Evolutionary conservation across 2,113 vertebrate species (phyloP), one percentile per base, ranked within the genome.

Genomic region (Tychaedon coryphoeus): DNA sequence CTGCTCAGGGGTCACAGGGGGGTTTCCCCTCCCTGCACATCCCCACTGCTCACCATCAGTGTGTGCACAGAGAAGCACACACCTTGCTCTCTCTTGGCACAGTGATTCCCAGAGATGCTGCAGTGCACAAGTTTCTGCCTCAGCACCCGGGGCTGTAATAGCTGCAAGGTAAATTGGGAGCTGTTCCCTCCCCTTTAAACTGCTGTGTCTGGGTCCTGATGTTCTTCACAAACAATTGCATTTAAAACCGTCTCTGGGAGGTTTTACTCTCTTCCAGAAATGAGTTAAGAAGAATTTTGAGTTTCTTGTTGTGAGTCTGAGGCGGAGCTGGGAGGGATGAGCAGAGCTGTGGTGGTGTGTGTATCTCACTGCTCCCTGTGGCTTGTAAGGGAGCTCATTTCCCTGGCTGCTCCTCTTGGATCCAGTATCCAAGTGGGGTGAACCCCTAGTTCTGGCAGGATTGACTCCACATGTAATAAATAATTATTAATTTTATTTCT

Each of bases 221-320:
- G 85, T 71, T 91, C 74, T 76, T 76, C 81, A 92, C 78, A 93
- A 95, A 92, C 84, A 95, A 93, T 89, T 75, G 40, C 57, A 88
- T 83, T 88, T 73, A 70, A 76, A 92, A 23, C 62, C 36, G 40
- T 83, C 62, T 62, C 71, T 40, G 38, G 54, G 67, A 94, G 47
- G 15, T 77, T 83, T 83, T 2, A 1, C 34, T 92, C 47, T 90
- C 34, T 76, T 53, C 47, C 47, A 79, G 66, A 79, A 93, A 72
- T 56, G 74, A 62, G 50, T 85, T 92, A 17, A 47, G 66, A 88
- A 88, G 67, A n/a, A 65, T 78, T 88, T 90, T 90, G 71, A 56
- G 1, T 90, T 81, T 91, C 33, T 86, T 53, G 4, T 31, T 81
- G 14, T 45, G 23, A 50, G 50, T 34, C 13, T 70, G 47, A 42